These are phyloP conservation scores for Microplitis mediator DNA, from an alignment of 1,140 invertebrate genomes.

Conservation along the genomic window DNA sequence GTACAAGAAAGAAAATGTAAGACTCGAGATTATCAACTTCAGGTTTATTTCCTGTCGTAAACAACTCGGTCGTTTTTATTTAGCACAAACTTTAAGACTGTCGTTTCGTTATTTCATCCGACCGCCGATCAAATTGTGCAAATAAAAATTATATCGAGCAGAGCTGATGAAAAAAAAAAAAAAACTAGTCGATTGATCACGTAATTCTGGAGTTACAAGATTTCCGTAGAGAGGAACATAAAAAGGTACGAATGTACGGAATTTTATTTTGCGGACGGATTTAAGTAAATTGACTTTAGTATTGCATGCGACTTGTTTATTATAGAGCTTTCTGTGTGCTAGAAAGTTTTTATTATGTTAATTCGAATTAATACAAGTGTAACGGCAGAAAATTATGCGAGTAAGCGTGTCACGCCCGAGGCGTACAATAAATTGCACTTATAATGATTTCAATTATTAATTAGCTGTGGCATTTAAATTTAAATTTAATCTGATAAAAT, in stretches of 20 bases:
- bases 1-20: conserved; percentile 33
- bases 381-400: no score
- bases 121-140: conserved; percentile 56
- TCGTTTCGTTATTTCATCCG: conserved; percentile 30
- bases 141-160: background rate
- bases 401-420: no score
- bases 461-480: no score
- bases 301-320: background rate
- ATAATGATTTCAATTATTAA: no score
- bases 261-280: no score
- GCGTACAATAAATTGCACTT: no score
- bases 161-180: background rate
- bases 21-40: conserved; percentile 45
- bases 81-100: conserved; percentile 55
- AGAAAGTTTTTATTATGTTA: background rate
- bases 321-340: background rate
- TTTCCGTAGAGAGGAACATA: no score
- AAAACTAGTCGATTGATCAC: no score
- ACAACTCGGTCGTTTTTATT: conserved; percentile 47
- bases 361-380: background rate
- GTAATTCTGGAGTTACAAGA: no score
- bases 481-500: no score
- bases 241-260: no score
- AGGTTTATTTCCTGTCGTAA: conserved; percentile 32
- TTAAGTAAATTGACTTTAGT: no score